phyloP scores from a whole-genome alignment of 2,888 invertebrate species.

The Cantharis flavilabris region DNA sequence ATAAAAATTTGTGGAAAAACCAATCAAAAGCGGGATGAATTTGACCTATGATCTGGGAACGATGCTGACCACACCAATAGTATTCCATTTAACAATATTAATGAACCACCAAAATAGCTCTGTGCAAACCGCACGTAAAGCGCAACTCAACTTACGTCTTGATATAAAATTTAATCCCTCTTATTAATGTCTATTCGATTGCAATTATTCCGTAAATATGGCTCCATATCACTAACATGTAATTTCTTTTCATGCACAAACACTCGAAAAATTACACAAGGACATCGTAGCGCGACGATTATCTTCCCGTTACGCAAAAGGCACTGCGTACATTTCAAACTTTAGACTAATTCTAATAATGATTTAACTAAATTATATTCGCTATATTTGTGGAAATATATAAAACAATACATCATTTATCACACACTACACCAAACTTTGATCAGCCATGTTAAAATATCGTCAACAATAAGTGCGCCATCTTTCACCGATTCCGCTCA shows the following conservation, averaged over 20 bases:
- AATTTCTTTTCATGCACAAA: conserved; percentile 29
- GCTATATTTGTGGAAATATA: conserved; percentile 29
- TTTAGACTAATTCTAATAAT: not conserved
- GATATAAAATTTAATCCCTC: conserved; percentile 37
- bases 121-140: not conserved
- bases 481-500: conserved; percentile 52
- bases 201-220: conserved; percentile 63
- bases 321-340: not conserved
- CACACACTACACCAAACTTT: conserved; percentile 65
- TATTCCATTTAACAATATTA: conserved; percentile 2
- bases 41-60: conserved; percentile 29
- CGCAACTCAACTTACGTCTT: conserved; percentile 48
- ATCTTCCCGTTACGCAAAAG: not conserved
- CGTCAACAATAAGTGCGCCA: conserved; percentile 70
- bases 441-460: conserved; percentile 69
- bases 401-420: conserved; percentile 54
- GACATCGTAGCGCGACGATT: not conserved
- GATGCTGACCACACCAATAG: conserved; percentile 20
- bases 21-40: conserved; percentile 15
- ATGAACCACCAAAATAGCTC: conserved; percentile 3
- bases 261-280: conserved; percentile 26
- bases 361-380: not conserved
- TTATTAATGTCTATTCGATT: conserved; percentile 36
- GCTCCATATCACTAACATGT: conserved; percentile 58
- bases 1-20: conserved; percentile 8